Base-by-base conservation (phyloP, 2,888 invertebrate species). In the Andrena bucephala region DNA sequence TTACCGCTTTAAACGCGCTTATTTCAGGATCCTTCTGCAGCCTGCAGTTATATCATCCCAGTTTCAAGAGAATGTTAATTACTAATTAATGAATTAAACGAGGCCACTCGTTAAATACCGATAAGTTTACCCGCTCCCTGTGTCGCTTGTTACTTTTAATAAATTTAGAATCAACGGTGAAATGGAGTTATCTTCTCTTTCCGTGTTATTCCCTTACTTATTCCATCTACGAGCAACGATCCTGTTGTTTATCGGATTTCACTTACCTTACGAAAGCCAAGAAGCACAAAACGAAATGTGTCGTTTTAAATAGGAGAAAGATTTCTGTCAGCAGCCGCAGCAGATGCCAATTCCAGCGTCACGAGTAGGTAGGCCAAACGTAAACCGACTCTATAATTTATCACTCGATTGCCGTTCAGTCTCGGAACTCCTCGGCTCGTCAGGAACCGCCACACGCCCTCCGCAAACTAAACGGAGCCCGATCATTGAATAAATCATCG, bases 401-500 rank as follows among this genome's bases (percentile, higher is more conserved):
- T 62, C 31, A 8, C 24, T 62, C 62, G 62, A 33, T 36, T 13
- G 10, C 33, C 33, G 13, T 33, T 33, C 33, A 33, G 33, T 33
- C 24, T 57, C 5, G 36, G 2, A 8, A 2, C 13, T 36, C n/a
- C 24, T 7, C n/a, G 3, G 13, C 29, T 42, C 62, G 29, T 57
- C 54, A 13, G 2, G 31, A 13, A n/a, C n/a, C 13, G 8, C 48
- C 29, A 8, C 10, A 0, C 42, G 13, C 16, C 16, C n/a, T 13
- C 48, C 29, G 33, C 52, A 71, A 77, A 74, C 75, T 71, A 69
- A 75, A 71, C 36, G 48, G 36, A 24, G 57, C 52, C 36, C 29
- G 76, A 63, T 78, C 75, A 65, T 71, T 73, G 76, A 86, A 84
- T 78, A 72, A 81, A 77, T 81, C 73, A 72, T 77, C 67, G 63